Evolutionary conservation across 2,888 invertebrate species (phyloP).

Genomic region (Balanococcus diminutus): DNA sequence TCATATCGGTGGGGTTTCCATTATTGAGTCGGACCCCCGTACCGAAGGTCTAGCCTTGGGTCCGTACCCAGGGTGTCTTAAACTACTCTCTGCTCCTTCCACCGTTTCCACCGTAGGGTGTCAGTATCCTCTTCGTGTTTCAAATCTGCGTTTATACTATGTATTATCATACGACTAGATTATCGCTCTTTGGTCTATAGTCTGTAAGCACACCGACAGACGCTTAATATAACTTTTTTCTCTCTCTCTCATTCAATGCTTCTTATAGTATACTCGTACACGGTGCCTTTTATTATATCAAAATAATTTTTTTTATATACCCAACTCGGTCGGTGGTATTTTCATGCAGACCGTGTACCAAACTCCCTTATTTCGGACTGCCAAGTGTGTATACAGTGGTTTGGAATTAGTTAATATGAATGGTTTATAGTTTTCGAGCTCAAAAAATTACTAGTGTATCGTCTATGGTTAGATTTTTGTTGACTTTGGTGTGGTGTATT

Average conservation of each 20-base stretch:
- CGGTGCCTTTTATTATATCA: constrained; percentile 42
- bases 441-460: neutral
- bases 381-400: constrained; percentile 27
- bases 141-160: constrained; percentile 38
- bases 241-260: neutral
- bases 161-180: constrained; percentile 31
- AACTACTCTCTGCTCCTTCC: neutral
- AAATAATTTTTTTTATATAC: constrained; percentile 19
- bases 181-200: constrained; percentile 13
- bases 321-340: constrained; percentile 31
- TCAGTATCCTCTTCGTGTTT: constrained; percentile 49
- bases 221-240: constrained; percentile 36
- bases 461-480: no score
- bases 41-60: constrained; percentile 53
- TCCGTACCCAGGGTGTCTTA: constrained; percentile 52
- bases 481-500: neutral
- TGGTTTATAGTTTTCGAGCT: neutral
- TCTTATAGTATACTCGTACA: neutral
- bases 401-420: constrained; percentile 38
- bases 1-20: constrained; percentile 45
- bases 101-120: constrained; percentile 50
- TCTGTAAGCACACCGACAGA: constrained; percentile 10
- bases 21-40: constrained; percentile 48
- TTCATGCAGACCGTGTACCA: constrained; percentile 22
- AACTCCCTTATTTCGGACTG: constrained; percentile 19